Evolutionary conservation across 2,888 invertebrate species (phyloP).

Genomic region (Tetragonisca angustula): DNA sequence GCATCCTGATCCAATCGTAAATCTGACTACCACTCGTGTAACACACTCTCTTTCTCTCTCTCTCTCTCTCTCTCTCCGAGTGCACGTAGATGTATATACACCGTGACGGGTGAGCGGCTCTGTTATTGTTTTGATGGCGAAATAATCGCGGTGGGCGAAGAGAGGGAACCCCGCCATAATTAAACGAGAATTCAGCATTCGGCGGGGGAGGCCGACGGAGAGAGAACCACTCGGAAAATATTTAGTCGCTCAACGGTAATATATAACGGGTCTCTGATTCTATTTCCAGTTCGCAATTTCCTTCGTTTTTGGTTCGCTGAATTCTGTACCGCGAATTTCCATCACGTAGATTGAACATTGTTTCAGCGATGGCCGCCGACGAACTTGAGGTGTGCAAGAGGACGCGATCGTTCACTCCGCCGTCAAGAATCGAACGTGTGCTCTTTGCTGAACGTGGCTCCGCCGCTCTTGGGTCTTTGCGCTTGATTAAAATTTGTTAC

Average conservation of each 20-base stretch:
- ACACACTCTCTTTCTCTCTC: background rate
- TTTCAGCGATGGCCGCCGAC: background rate
- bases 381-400: background rate
- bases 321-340: background rate
- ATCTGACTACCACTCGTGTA: slow-evolving; percentile 50
- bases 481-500: background rate
- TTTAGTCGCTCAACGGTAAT: slow-evolving; percentile 49
- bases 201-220: slow-evolving; percentile 24
- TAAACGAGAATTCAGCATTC: slow-evolving; percentile 56
- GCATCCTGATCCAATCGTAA: slow-evolving; percentile 69
- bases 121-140: slow-evolving; percentile 68
- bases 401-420: background rate
- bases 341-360: background rate
- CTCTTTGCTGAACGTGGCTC: background rate
- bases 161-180: slow-evolving; percentile 55
- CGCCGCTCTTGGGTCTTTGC: background rate
- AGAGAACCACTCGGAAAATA: slow-evolving; percentile 54
- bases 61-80: background rate
- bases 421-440: background rate
- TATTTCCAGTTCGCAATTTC: slow-evolving; percentile 34
- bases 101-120: slow-evolving; percentile 30
- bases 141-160: slow-evolving; percentile 54
- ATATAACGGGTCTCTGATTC: slow-evolving; percentile 27
- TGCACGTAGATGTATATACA: slow-evolving; percentile 4
- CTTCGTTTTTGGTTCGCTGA: slow-evolving; percentile 7